Evolutionary conservation across 2,888 invertebrate genomes (phyloP).

Genomic region (Pammene fasciana): DNA sequence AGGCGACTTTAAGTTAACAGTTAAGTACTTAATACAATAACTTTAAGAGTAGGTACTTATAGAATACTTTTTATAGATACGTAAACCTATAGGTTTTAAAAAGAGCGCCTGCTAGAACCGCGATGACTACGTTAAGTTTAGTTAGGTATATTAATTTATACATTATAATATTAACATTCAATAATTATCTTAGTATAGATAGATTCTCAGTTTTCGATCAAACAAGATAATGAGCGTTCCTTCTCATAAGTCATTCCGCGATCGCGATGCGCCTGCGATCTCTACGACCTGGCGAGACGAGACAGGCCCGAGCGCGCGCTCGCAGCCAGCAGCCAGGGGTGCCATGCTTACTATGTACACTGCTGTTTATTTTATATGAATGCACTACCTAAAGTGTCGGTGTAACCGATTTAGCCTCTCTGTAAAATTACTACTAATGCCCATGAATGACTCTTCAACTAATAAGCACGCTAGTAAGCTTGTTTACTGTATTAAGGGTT

Average conservation of each 20-base stretch:
- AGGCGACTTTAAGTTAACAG: conserved; percentile 47
- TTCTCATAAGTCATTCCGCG: conserved; percentile 7
- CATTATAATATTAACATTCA: conserved; percentile 32
- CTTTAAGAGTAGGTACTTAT: conserved; percentile 28
- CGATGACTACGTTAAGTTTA: conserved; percentile 45
- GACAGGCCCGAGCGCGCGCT: background rate
- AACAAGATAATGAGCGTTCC: conserved; percentile 25
- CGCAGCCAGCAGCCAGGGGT: too few species aligned
- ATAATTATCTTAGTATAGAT: conserved; percentile 18
- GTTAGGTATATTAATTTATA: conserved; percentile 25
- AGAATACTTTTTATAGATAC: conserved; percentile 16
- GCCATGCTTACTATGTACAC: background rate
- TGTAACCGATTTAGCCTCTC: conserved; percentile 23
- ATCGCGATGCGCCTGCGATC: conserved; percentile 20
- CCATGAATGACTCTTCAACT: conserved; percentile 11
- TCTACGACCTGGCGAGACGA: conserved; percentile 4
- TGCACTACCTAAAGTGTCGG: conserved; percentile 1
- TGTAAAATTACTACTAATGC: conserved; percentile 18
- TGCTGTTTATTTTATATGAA: conserved; percentile 12
- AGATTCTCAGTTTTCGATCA: conserved; percentile 13
- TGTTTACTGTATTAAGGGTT: conserved; percentile 12
- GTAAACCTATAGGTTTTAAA: conserved; percentile 33
- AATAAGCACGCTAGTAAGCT: conserved; percentile 13
- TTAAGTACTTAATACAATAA: conserved; percentile 31
- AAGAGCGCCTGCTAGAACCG: conserved; percentile 48